A percentile compares a stretch with the other conserved stretches of the same genome.
Evolutionary conservation across 2,888 invertebrate species (phyloP).

Genomic region (Mythimna lalbum): DNA sequence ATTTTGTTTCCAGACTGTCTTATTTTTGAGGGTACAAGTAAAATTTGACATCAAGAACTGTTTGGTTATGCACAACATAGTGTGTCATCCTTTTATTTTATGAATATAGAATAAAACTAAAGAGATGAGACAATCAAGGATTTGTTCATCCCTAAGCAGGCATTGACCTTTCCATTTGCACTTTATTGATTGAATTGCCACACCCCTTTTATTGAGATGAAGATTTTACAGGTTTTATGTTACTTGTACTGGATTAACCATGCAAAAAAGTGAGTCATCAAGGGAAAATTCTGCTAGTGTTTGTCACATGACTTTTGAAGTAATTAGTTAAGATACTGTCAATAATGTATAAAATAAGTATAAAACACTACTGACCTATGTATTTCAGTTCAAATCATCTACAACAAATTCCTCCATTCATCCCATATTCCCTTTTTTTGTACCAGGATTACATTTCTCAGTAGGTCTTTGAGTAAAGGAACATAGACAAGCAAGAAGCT

Average conservation of each 20-base stretch:
- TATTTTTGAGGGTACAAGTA: not conserved
- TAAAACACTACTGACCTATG: not conserved
- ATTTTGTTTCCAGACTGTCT: not conserved
- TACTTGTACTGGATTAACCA: not conserved
- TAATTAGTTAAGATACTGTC: not conserved
- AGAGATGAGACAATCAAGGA: not conserved
- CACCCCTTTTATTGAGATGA: constrained; percentile 29
- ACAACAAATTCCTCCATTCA: not conserved
- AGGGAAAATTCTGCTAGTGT: not conserved
- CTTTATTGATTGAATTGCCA: constrained; percentile 29
- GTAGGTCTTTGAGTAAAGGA: not conserved
- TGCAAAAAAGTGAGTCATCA: not conserved
- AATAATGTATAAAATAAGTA: not conserved
- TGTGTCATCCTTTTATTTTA: too few relatives aligned
- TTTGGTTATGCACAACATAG: not conserved
- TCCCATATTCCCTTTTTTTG: not conserved
- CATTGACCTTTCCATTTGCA: constrained; percentile 23
- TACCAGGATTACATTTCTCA: not conserved
- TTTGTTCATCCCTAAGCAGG: constrained; percentile 6
- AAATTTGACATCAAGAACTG: not conserved
- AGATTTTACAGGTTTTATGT: not conserved
- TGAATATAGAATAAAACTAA: not conserved
- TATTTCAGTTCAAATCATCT: not conserved
- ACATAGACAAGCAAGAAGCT: not conserved
- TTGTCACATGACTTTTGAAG: not conserved